Evolutionary conservation across 1,140 invertebrate species (phyloP).

Genomic region (Caenorhabditis inopinata): DNA sequence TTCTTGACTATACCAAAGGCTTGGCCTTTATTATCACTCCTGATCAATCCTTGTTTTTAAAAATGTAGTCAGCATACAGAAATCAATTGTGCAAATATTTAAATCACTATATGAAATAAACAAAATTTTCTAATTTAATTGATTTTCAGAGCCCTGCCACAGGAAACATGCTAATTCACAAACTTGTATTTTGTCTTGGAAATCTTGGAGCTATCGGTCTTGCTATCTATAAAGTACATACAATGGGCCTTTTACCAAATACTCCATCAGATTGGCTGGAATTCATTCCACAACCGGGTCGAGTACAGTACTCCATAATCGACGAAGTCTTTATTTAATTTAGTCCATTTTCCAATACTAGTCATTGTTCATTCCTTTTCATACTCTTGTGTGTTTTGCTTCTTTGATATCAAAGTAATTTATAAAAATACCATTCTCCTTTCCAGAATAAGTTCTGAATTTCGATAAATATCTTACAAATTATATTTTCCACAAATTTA

Average conservation of each 20-base stretch:
- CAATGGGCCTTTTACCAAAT: slow-evolving; percentile 94
- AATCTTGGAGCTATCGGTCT: slow-evolving; percentile 88
- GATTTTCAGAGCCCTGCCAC: slow-evolving; percentile 30
- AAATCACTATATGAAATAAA: no score
- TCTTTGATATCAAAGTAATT: background rate
- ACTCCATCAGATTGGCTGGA: slow-evolving; percentile 97
- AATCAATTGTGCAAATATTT: no score
- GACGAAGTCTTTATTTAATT: background rate
- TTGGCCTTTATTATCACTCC: no score
- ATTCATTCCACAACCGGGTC: slow-evolving; percentile 73
- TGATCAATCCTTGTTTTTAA: no score
- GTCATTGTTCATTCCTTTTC: no score
- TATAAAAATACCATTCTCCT: background rate
- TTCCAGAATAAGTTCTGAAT: no score
- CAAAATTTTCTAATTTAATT: no score
- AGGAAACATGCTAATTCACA: slow-evolving; percentile 73
- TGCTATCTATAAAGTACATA: slow-evolving; percentile 90
- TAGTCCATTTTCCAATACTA: background rate
- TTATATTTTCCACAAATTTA: no score
- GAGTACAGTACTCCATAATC: slow-evolving; percentile 20
- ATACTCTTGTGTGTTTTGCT: background rate
- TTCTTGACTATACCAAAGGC: no score
- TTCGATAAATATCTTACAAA: no score
- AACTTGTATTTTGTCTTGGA: slow-evolving; percentile 89
- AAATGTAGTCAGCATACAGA: no score